Conservation (phyloP, 2,113 vertebrate genomes). For the Myrmecophaga tridactyla region DNA sequence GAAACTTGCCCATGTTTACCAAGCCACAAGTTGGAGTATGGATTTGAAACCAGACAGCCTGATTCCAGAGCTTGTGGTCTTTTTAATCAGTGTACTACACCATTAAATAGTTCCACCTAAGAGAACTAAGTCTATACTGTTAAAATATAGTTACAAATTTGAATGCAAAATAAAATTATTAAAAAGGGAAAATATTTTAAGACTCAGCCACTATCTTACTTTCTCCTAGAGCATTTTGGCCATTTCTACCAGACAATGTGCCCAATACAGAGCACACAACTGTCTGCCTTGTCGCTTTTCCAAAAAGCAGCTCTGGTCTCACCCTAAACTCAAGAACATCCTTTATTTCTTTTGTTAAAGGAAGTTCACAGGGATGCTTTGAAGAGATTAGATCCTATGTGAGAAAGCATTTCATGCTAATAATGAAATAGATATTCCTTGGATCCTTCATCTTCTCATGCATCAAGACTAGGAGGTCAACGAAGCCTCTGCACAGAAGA, state of each 20-base stretch:
- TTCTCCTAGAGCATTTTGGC: background rate
- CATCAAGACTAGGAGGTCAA: background rate
- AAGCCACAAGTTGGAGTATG: background rate
- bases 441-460: background rate
- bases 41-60: background rate
- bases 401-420: background rate
- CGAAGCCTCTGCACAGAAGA: background rate
- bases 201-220: background rate
- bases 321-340: background rate
- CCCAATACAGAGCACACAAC: background rate
- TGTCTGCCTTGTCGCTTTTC: background rate
- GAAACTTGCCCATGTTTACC: background rate
- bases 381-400: background rate
- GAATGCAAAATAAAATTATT: slow-evolving; percentile 22
- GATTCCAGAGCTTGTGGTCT: background rate
- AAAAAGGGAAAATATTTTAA: background rate
- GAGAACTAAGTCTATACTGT: background rate
- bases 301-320: background rate
- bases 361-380: background rate
- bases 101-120: background rate
- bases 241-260: background rate
- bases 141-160: background rate
- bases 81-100: background rate
- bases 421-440: background rate
- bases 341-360: slow-evolving; percentile 35